Conservation (phyloP, 2,113 vertebrate species). For the Pantherophis guttatus region DNA sequence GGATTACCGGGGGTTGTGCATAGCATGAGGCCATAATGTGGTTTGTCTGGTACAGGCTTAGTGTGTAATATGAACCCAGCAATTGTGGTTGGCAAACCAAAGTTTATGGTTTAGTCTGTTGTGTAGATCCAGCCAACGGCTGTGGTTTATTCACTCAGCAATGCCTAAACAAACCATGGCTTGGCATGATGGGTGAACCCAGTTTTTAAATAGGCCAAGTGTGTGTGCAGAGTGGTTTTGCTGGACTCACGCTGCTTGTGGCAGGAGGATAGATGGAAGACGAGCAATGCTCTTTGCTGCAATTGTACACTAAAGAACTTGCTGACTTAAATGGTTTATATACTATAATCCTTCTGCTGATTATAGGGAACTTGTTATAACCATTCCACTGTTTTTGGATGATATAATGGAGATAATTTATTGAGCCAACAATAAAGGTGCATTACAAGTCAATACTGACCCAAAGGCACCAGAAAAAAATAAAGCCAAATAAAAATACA, state of each 20-base stretch:
- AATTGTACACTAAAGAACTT: neutral
- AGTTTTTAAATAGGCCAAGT: neutral
- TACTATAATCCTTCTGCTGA: neutral
- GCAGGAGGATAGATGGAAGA: neutral
- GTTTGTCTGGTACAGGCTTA: neutral
- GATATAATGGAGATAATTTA: neutral
- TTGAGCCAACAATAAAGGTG: neutral
- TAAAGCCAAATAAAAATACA: neutral
- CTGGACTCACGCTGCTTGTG: neutral
- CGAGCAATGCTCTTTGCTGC: neutral
- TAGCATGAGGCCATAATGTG: neutral
- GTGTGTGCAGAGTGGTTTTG: neutral
- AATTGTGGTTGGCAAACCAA: neutral
- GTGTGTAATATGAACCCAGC: neutral
- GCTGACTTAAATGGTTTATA: neutral
- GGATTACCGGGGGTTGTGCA: neutral
- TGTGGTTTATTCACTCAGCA: neutral
- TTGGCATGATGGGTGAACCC: neutral
- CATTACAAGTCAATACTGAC: neutral
- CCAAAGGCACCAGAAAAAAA: neutral
- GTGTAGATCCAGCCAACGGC: neutral
- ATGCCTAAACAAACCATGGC: neutral
- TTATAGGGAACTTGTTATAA: neutral
- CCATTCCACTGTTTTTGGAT: slow-evolving; percentile 1
- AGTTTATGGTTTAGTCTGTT: neutral